A percentile compares a stretch with the other conserved stretches of the same genome.
phyloP scores from a whole-genome alignment of 2,113 vertebrate genomes.

The Melanotaenia duboulayi region DNA sequence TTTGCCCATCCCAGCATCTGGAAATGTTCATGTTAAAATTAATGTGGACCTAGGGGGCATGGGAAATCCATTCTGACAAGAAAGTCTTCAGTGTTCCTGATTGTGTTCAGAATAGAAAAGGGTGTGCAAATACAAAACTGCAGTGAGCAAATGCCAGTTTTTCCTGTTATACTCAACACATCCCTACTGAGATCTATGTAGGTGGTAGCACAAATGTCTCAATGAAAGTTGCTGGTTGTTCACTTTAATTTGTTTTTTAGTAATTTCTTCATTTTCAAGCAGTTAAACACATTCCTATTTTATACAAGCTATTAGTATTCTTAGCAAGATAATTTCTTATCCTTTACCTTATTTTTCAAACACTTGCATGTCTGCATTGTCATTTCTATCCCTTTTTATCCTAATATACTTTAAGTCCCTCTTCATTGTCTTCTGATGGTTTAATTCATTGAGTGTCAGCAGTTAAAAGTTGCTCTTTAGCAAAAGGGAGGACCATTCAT shows the following conservation, averaged over 20 bases:
- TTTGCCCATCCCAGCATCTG: background rate
- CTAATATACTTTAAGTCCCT: no score
- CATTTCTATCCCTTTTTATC: no score
- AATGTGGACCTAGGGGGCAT: background rate
- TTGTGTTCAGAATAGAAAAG: constrained; percentile 12
- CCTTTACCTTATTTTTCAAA: no score
- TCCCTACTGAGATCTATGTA: constrained; percentile 46
- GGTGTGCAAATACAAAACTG: constrained; percentile 29
- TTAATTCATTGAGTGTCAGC: no score
- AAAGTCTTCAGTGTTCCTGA: constrained; percentile 23
- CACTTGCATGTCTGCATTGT: no score
- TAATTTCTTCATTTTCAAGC: constrained; percentile 19
- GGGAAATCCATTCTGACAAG: constrained; percentile 18
- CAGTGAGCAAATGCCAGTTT: constrained; percentile 43
- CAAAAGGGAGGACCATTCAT: no score
- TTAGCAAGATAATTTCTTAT: no score
- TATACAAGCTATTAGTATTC: background rate
- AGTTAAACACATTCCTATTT: constrained; percentile 26
- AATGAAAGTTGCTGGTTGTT: no score
- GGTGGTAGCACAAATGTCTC: constrained; percentile 23
- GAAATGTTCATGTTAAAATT: constrained; percentile 12
- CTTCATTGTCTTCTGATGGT: no score
- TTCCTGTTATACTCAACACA: constrained; percentile 44
- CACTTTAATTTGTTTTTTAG: constrained; percentile 13
- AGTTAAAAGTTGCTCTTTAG: no score